Base-by-base conservation (phyloP, 2,797 vertebrate species). In the Gorsachius magnificus region DNA sequence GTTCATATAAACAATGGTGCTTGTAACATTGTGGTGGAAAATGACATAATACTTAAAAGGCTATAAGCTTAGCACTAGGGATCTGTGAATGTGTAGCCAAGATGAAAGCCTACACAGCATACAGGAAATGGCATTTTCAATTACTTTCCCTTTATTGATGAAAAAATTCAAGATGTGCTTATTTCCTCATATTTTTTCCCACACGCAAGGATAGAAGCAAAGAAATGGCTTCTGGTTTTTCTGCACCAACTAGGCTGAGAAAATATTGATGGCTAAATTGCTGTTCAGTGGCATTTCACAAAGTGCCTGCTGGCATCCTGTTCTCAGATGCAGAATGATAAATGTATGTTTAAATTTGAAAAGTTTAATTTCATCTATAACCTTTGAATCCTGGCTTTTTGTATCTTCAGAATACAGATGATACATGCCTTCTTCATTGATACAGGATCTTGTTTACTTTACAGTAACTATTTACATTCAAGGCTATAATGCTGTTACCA, bases 251-350 rank as follows among this genome's bases (percentile, higher is more conserved):
- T 21, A 54, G 58, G 13, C 54, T 81, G 61, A 89, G 85, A 87
- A 63, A 81, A 84, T 93, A 87, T 78, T 72, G 87, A 92, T 87
- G 81, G 75, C 83, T 89, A 91, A 95, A 95, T 83, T 91, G 51
- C 70, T 74, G 16, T 89, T 95, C 60, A 53, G 10, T 89, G 72
- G 56, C 82, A 87, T 89, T 96, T 90, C 61, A 12, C 90, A 69
- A 81, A 89, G 26, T 82, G 31, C 72, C 50, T 95, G 38, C 82
- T 81, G 89, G 45, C 57, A 69, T 83, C 43, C 72, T 92, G 20
- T 77, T 89, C 88, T 96, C 58, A 57, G 74, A 92, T 36, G 56
- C 61, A 91, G 89, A 83, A 91, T 87, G n/a, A 83, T 89, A 79
- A 92, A 81, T 72, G 7, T 83, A 16, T 65, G 89, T 50, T 89